These are phyloP conservation scores for Bombyx mori DNA, from an alignment of 1,140 invertebrate species.

Conservation along the genomic window ASM3026992v2 NC_085115.1:11871001-11871500, in stretches of 20 bases:
- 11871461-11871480: conserved; percentile 84
- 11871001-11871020: conserved; percentile 71
- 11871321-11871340: conserved; percentile 36
- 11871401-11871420: conserved; percentile 90
- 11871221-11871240: conserved; percentile 61
- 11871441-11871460: conserved; percentile 93
- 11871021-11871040: conserved; percentile 81
- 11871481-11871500: conserved; percentile 79
- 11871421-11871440: conserved; percentile 90
- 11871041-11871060: conserved; percentile 74
- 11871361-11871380: conserved; percentile 91
- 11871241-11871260: conserved; percentile 39
- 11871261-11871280: conserved; percentile 55
- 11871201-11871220: conserved; percentile 48
- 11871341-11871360: conserved; percentile 55
- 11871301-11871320: conserved; percentile 58
- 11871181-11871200: conserved; percentile 50
- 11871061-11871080: conserved; percentile 53
- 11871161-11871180: conserved; percentile 30
- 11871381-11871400: conserved; percentile 95
- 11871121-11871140: conserved; percentile 85
- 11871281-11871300: conserved; percentile 61
- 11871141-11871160: conserved; percentile 81
- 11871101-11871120: conserved; percentile 58
- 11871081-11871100: conserved; percentile 36